phyloP scores from a whole-genome alignment of 2,888 invertebrate species.

The Aleiodes testaceus region DNA sequence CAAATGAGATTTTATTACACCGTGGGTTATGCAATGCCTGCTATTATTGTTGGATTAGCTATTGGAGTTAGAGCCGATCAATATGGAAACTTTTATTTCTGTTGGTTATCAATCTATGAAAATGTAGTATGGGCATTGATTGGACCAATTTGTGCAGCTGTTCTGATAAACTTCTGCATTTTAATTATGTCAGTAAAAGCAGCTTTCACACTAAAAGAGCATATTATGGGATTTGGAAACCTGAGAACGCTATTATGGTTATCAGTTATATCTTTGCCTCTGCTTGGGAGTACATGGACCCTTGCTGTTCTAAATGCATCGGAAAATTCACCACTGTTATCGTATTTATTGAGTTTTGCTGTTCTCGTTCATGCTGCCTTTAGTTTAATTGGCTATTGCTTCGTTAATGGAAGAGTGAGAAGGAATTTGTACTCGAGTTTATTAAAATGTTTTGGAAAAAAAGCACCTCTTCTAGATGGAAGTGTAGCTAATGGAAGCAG shows the following conservation, averaged over 20 bases:
- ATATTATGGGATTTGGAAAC: conserved; percentile 84
- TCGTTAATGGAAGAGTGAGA: conserved; percentile 88
- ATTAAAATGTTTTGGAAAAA: conserved; percentile 85
- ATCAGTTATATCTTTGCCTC: conserved; percentile 88
- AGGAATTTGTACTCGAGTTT: conserved; percentile 83
- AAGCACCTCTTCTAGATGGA: conserved; percentile 85
- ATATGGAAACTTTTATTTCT: conserved; percentile 95
- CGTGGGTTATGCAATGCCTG: conserved; percentile 93
- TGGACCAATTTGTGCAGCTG: conserved; percentile 88
- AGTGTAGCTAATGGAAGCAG: conserved; percentile 82
- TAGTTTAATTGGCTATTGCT: conserved; percentile 89
- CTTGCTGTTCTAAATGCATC: conserved; percentile 86
- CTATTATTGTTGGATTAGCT: conserved; percentile 91
- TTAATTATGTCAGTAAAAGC: conserved; percentile 91
- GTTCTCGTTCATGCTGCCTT: conserved; percentile 87
- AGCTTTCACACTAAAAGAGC: conserved; percentile 92
- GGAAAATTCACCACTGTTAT: conserved; percentile 82
- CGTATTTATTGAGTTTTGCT: conserved; percentile 84
- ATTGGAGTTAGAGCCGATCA: conserved; percentile 95
- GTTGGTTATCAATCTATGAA: conserved; percentile 96
- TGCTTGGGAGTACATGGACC: conserved; percentile 91
- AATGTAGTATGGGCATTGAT: conserved; percentile 96
- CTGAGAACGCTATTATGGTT: conserved; percentile 87
- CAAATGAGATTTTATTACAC: conserved; percentile 94
- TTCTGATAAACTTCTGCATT: conserved; percentile 84